Conservation (phyloP, 2,888 invertebrate species). For the Dorcus parallelipipedus region DNA sequence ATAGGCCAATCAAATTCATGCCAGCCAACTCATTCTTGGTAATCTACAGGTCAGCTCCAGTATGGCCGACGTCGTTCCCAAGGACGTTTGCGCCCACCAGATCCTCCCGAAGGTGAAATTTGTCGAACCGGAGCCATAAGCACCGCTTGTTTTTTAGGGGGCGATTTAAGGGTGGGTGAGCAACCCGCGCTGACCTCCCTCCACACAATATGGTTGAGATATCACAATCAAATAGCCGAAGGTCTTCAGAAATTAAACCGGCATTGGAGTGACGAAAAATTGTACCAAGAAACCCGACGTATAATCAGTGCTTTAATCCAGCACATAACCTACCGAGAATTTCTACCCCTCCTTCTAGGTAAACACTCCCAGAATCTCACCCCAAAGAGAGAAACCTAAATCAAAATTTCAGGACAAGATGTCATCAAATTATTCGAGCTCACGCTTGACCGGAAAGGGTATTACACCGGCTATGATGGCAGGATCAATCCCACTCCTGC, state of each 20-base stretch:
- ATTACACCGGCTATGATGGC: conserved; percentile 66
- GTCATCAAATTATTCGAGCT: conserved; percentile 75
- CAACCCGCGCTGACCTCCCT: conserved; percentile 75
- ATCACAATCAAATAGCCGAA: conserved; percentile 72
- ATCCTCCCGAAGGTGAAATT: conserved; percentile 61
- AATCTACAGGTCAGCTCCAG: conserved; percentile 33
- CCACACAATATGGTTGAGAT: conserved; percentile 72
- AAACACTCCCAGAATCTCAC: conserved; percentile 15
- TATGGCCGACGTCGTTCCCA: conserved; percentile 52
- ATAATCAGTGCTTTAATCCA: conserved; percentile 80
- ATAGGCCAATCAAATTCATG: conserved; percentile 10
- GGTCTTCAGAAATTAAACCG: conserved; percentile 70
- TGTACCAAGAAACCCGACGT: conserved; percentile 80
- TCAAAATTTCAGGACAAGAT: conserved; percentile 56
- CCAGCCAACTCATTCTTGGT: neutral
- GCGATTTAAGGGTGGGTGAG: conserved; percentile 75
- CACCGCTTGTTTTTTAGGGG: conserved; percentile 72
- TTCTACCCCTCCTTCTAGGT: conserved; percentile 76
- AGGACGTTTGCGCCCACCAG: conserved; percentile 52
- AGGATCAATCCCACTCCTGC: conserved; percentile 71
- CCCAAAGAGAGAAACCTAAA: neutral
- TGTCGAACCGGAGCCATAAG: conserved; percentile 71
- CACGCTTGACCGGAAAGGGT: conserved; percentile 64
- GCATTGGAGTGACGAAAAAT: conserved; percentile 85
- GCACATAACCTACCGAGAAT: conserved; percentile 81